These are phyloP conservation scores for Anguilla pacifica DNA, from an alignment of 2,797 vertebrate genomes.

Conservation along the genomic window DNA sequence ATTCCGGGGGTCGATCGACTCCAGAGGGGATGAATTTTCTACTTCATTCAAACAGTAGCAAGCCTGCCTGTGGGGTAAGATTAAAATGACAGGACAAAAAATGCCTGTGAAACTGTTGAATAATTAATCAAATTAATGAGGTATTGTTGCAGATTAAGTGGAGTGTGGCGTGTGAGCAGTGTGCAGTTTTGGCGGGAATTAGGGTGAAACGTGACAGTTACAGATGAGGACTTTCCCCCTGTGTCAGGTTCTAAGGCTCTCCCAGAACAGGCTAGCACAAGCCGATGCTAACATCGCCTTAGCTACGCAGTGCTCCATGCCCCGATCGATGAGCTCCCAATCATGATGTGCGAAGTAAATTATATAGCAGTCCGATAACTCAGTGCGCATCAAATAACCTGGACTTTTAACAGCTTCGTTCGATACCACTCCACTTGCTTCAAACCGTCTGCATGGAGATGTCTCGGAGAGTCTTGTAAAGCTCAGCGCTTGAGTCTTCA, in stretches of 20 bases:
- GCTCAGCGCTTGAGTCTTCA: too few species aligned
- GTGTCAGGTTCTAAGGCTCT: too few species aligned
- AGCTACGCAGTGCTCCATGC: neutral
- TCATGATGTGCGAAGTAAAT: neutral
- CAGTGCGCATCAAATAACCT: too few species aligned
- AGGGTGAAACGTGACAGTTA: neutral
- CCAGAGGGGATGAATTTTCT: neutral
- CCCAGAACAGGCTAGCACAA: too few species aligned
- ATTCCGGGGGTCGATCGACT: neutral
- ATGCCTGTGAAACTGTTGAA: neutral
- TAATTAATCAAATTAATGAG: neutral
- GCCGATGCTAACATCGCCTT: too few species aligned
- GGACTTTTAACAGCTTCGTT: neutral
- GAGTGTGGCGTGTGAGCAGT: neutral
- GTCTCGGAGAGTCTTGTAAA: too few species aligned
- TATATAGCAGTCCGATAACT: neutral
- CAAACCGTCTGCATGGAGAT: too few species aligned
- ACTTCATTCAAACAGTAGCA: neutral
- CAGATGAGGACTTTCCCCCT: neutral
- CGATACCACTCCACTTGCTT: neutral
- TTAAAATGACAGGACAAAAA: neutral
- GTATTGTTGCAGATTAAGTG: neutral
- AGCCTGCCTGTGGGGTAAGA: neutral
- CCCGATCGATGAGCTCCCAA: too few species aligned
- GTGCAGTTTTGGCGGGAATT: neutral